Evolutionary conservation across 2,113 vertebrate species (phyloP), one percentile per base, ranked within the genome.

Genomic region (Otolemur garnettii): DNA sequence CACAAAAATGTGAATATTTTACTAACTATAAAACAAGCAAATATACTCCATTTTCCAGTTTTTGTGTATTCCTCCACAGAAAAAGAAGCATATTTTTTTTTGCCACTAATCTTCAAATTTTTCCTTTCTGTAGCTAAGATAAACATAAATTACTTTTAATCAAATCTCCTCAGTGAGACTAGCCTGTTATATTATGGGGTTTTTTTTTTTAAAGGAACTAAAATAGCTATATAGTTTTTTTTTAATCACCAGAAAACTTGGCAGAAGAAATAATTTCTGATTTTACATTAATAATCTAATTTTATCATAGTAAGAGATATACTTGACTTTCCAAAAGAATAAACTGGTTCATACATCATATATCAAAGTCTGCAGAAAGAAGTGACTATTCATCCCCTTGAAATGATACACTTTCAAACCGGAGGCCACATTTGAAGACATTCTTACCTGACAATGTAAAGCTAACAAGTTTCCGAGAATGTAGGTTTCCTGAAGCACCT

Each of bases 361-460:
- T 75, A 24, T 21, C 22, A 45, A 19, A 78, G 21, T 74, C 35
- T 71, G 4, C 1, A 82, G 53, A 60, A 85, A 69, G 45, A 87
- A 33, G 7, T 24, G 19, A 66, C 11, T 11, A 7, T 2, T 50
- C 2, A 22, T 7, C 7, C 3, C 26, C 89, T 24, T 64, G 53
- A 89, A 42, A 80, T 12, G 4, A 35, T 1, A 71, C 0, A 6
- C 15, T 26, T 60, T 57, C 62, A 87, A 92, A 90, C 18, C 64
- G 55, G 62, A 79, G 18, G 33, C 21, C 13, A 50, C 2, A 4
- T 28, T 18, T 83, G 35, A 84, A 87, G 92, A 68, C 84, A 30
- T 62, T 81, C 98, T 98, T 98, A 99, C 99, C 99, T 97, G 99
- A 99, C 38, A 99, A 95, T 1, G 99, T 99, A 93, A 99, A 99